Evolutionary conservation across 2,113 vertebrate genomes (phyloP), one percentile per base, ranked within the genome.

Genomic region (Illadopsis cleaveri): DNA sequence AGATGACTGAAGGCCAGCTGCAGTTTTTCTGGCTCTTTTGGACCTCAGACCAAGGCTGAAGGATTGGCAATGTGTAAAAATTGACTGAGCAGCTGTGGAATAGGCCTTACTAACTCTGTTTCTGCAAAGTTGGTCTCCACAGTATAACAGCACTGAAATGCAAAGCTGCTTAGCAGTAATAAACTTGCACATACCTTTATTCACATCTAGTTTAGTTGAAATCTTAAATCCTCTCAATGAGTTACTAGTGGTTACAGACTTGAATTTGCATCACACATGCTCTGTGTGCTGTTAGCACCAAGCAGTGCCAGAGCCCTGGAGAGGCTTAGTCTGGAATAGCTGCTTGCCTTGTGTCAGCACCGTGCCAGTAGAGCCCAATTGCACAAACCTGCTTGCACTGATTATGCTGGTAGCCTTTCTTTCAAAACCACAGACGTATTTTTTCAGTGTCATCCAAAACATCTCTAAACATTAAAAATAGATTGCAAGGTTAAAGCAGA

Each of bases 231-330:
- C 89, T 64, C 93, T 92, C 47, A 81, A 0, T 58, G 88, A 78
- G 54, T 93, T 81, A 75, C 91, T 65, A 38, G 68, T 83, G 82
- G 66, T 92, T 94, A 90, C 86, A 83, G 95, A 28, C 42, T 65
- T 77, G 75, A 92, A 73, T 77, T 85, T 73, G 51, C 56, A 92
- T 90, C 85, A 77, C 16, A 13, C 38, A 0, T 53, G 70, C 37
- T 64, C 65, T 48, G n/a, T 44, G 66, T 5, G 2, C 64, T 69
- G 58, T 38, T 35, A 66, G 79, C 56, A 78, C 89, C 86, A 89
- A 86, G 93, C 80, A 75, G 71, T 62, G 64, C 79, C 50, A 66
- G 85, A 75, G 27, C 68, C 42, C 38, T 17, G 42, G 38, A 81
- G 64, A 83, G 35, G 64, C 64, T 93, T 86, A 64, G 64, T 47